These are phyloP conservation scores for Nymphicus hollandicus DNA, from an alignment of 2,113 vertebrate species.

Conservation along the genomic window DNA sequence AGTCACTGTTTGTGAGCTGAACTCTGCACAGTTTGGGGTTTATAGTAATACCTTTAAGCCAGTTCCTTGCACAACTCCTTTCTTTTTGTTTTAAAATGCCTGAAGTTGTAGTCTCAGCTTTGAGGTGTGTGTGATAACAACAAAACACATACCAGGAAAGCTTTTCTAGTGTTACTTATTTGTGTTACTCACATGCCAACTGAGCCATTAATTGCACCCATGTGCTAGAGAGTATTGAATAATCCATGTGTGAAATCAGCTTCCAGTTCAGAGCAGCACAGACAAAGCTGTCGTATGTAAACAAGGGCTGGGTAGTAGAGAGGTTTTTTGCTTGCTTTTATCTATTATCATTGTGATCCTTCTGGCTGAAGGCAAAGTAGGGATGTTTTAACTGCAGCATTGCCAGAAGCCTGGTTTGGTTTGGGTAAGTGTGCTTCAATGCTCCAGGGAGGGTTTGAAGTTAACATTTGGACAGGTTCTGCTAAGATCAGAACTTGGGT, in stretches of 20 bases:
- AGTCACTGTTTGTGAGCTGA: not conserved
- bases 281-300: not conserved
- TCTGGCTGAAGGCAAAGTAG: not conserved
- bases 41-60: not conserved
- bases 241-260: conserved; percentile 18
- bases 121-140: not conserved
- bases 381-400: not conserved
- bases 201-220: conserved; percentile 2
- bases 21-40: not conserved
- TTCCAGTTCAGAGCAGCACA: not conserved
- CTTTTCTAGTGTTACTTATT: not conserved
- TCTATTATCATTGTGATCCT: not conserved
- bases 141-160: not conserved
- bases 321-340: not conserved
- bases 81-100: not conserved
- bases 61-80: not conserved
- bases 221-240: not conserved
- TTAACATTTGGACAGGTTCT: conserved; percentile 29
- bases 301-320: not conserved
- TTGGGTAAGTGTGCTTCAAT: not conserved
- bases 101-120: not conserved
- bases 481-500: conserved; percentile 1
- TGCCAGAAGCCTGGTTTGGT: conserved; percentile 9
- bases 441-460: conserved; percentile 18
- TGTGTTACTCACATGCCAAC: not conserved